Evolutionary conservation across 2,113 vertebrate genomes (phyloP).

Genomic region (Recurvirostra avosetta): DNA sequence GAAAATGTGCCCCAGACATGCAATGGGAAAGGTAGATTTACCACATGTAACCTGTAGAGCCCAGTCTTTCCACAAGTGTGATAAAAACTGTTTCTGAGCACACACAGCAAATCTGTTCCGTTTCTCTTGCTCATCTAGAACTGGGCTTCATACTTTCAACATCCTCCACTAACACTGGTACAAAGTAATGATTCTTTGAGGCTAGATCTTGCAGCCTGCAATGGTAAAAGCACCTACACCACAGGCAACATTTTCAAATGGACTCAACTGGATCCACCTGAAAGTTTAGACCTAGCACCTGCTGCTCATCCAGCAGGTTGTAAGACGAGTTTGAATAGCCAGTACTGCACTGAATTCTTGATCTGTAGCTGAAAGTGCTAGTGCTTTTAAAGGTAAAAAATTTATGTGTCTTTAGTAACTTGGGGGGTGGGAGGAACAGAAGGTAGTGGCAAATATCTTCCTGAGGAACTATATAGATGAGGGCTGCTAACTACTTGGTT

Average conservation of each 20-base stretch:
- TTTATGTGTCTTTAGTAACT: background rate
- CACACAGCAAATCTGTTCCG: background rate
- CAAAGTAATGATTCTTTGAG: background rate
- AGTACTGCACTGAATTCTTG: accelerated
- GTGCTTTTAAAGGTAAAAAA: background rate
- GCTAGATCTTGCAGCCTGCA: background rate
- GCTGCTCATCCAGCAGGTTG: background rate
- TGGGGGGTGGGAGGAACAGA: no score
- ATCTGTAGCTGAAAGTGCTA: accelerated
- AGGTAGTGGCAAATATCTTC: background rate
- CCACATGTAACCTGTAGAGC: accelerated
- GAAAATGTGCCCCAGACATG: accelerated
- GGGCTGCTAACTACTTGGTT: background rate
- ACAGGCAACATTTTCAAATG: background rate
- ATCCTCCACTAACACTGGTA: background rate
- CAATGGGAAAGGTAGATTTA: background rate
- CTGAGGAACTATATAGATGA: background rate
- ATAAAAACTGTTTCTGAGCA: background rate
- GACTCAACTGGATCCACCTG: background rate
- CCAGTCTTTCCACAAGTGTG: background rate
- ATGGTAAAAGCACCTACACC: background rate
- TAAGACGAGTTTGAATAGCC: background rate
- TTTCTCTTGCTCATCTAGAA: background rate
- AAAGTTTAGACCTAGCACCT: background rate
- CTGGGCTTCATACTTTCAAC: background rate